Evolutionary conservation across 2,888 invertebrate species (phyloP), one percentile per base, ranked within the genome.

Genomic region (Ochropacha duplaris): DNA sequence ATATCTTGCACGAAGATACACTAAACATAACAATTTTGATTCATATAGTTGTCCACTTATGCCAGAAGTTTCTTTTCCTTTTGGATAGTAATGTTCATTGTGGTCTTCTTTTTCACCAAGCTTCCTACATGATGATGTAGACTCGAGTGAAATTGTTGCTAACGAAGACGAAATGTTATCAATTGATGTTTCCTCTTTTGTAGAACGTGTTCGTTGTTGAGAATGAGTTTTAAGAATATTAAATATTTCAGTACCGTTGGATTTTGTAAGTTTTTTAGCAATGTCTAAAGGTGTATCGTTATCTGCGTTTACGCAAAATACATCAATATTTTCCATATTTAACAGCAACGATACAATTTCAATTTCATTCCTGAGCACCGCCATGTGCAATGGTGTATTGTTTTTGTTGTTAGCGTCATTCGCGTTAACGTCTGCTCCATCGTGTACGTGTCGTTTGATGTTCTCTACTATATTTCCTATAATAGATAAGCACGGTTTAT

Each of bases 361-460:
- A n/a, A 26, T 51, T 54, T 71, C 69, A 22, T 57, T 58, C 50
- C 60, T 69, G 5, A 57, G 54, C 26, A 69, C 70, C 0, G 73
- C 73, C 14, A 74, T 54, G 59, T 76, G 76, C 19, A 76, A 59
- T 2, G 68, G 65, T 26, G 73, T 69, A 57, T 73, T 72, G 34
- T 59, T 52, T 39, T 59, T 62, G 28, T 72, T 55, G 57, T 74
- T 69, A 0, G 65, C 67, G 54, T 76, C 76, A 4, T 34, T 56
- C 0, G 71, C 63, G 60, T 77, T 74, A 9, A 77, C 59, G 26
- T 77, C 61, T 26, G 75, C 74, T 1, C 72, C 73, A 12, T 60
- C 56, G 8, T 61, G 50, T 50, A 74, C 57, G 54, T 61, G 69
- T 49, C 58, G 61, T 16, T 26, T 26, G 5, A 74, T 62, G 26